Evolutionary conservation across 1,140 invertebrate species (phyloP).

Genomic region (Drosophila carrolli): DNA sequence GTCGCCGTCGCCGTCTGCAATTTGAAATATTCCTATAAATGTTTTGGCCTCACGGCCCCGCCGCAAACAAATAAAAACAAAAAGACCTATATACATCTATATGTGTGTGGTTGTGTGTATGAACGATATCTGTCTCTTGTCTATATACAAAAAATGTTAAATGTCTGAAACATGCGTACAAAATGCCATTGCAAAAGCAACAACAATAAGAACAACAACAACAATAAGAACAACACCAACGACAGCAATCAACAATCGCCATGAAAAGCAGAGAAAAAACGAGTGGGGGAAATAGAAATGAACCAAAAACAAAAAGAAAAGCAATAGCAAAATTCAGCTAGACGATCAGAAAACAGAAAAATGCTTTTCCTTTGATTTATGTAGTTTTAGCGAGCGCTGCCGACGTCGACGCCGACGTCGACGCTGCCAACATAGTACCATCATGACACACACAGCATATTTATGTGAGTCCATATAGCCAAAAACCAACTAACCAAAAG

Average conservation of each 20-base stretch:
- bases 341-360: slow-evolving; percentile 63
- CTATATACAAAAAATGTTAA: slow-evolving; percentile 71
- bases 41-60: slow-evolving; percentile 70
- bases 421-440: slow-evolving; percentile 23
- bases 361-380: slow-evolving; percentile 78
- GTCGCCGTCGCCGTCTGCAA: slow-evolving; percentile 48
- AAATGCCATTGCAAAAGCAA: slow-evolving; percentile 64
- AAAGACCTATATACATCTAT: slow-evolving; percentile 19
- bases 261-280: slow-evolving; percentile 35
- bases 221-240: slow-evolving; percentile 25
- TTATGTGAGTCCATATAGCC: slow-evolving; percentile 28
- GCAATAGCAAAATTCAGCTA: slow-evolving; percentile 31
- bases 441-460: slow-evolving; percentile 43
- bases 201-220: slow-evolving; percentile 26
- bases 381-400: slow-evolving; percentile 68
- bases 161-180: slow-evolving; percentile 76
- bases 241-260: slow-evolving; percentile 63
- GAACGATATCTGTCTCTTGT: slow-evolving; percentile 73
- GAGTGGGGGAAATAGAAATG: slow-evolving; percentile 30
- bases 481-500: background rate
- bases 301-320: slow-evolving; percentile 50
- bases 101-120: slow-evolving; percentile 31
- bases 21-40: slow-evolving; percentile 75
- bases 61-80: slow-evolving; percentile 40
- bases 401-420: slow-evolving; percentile 23